These are phyloP conservation scores for Solenopsis fugax DNA, from an alignment of 1,140 invertebrate genomes.

Conservation along the genomic window DNA sequence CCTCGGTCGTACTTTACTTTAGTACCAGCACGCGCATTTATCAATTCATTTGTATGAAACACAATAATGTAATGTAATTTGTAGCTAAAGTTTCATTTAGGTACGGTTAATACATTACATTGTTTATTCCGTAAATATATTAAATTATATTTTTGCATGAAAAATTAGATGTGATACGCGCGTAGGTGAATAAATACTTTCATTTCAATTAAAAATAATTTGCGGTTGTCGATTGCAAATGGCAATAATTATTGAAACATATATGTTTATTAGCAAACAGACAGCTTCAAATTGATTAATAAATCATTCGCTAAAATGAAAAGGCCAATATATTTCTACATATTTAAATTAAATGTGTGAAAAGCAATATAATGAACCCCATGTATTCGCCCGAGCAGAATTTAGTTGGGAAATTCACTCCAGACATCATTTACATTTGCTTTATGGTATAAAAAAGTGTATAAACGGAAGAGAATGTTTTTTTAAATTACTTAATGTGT, in stretches of 20 bases:
- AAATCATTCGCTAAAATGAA: not conserved
- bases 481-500: not conserved
- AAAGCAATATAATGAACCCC: not conserved
- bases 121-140: not conserved
- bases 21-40: not conserved
- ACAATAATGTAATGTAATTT: not conserved
- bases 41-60: not conserved
- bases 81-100: not conserved
- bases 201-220: not conserved
- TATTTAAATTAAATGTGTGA: conserved; percentile 10
- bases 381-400: not conserved
- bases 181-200: not conserved
- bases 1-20: not conserved
- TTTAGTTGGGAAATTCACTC: not conserved
- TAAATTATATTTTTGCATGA: not conserved
- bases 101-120: not conserved
- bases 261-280: conserved; percentile 3
- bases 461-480: not conserved
- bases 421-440: not conserved
- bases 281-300: not conserved
- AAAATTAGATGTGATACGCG: not conserved
- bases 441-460: not conserved
- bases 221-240: not conserved
- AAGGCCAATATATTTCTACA: not conserved
- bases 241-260: conserved; percentile 18